Percentiles rank a stretch among this genome's conserved stretches.
Evolutionary conservation across 2,888 invertebrate species (phyloP).

Genomic region (Xestia c-nigrum): DNA sequence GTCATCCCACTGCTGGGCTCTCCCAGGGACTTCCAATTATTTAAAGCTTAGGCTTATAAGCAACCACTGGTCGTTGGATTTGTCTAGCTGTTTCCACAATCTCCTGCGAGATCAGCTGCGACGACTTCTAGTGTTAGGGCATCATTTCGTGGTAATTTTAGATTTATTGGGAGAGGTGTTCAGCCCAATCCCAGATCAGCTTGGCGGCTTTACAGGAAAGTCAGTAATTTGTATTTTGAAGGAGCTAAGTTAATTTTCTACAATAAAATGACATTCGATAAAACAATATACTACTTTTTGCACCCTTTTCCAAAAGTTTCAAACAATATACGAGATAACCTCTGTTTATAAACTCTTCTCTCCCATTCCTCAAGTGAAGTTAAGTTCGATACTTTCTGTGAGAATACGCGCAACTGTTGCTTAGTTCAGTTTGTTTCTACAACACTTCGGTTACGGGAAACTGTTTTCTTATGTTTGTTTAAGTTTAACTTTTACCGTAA

Average conservation of each 20-base stretch:
- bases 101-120: not conserved
- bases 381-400: constrained; percentile 43
- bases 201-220: not conserved
- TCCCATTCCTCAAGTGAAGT: constrained; percentile 14
- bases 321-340: constrained; percentile 1
- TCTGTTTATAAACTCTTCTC: constrained; percentile 10
- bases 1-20: not conserved
- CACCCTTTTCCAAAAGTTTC: constrained; percentile 10
- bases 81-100: not conserved
- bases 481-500: constrained; percentile 29
- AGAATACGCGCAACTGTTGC: constrained; percentile 49
- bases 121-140: not conserved
- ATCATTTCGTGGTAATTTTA: not conserved
- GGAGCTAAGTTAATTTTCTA: not conserved
- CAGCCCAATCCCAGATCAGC: not conserved
- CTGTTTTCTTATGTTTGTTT: constrained; percentile 38
- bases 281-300: not conserved
- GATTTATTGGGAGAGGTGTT: not conserved
- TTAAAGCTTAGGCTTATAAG: not conserved
- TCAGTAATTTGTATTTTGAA: not conserved
- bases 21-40: too few species aligned
- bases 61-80: not conserved
- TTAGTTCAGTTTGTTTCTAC: constrained; percentile 21
- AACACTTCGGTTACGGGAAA: constrained; percentile 9
- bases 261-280: not conserved